Evolutionary conservation across 2,113 vertebrate species (phyloP).

Genomic region (Microcebus jonahi): DNA sequence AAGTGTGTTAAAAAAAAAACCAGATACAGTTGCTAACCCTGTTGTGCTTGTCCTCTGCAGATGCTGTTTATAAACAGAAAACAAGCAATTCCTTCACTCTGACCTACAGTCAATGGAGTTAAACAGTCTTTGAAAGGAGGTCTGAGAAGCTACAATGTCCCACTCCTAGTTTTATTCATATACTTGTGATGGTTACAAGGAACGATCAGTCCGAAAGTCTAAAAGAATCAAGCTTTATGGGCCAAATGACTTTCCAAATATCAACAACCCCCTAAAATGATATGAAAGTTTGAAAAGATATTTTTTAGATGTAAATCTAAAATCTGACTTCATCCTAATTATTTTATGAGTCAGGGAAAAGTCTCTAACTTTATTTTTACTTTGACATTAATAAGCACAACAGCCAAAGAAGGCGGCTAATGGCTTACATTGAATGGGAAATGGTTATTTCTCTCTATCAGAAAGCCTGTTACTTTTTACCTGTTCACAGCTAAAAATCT

Average conservation of each 20-base stretch:
- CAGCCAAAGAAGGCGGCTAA: not conserved
- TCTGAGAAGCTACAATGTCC: not conserved
- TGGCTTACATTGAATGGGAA: not conserved
- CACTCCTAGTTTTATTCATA: not conserved
- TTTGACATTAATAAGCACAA: not conserved
- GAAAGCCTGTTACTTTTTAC: not conserved
- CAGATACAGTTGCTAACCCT: not conserved
- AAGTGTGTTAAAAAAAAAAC: not conserved
- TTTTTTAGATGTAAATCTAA: not conserved
- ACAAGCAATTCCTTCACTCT: conserved; percentile 17
- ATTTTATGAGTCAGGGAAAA: not conserved
- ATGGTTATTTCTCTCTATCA: not conserved
- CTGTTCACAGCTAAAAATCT: not conserved
- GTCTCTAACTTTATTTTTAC: not conserved
- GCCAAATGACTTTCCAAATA: conserved; percentile 23
- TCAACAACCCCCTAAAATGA: not conserved
- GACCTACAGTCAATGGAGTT: not conserved
- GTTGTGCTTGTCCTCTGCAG: not conserved
- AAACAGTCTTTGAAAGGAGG: not conserved
- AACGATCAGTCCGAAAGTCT: not conserved
- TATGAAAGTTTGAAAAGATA: not conserved
- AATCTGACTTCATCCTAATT: not conserved
- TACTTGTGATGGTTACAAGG: not conserved
- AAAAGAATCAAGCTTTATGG: not conserved
- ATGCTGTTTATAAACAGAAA: conserved; percentile 45